Percentiles rank a stretch among this genome's conserved stretches.
These are phyloP conservation scores for Lepisosteus oculatus DNA, from an alignment of 2,113 vertebrate species.

Conservation along the genomic window DNA sequence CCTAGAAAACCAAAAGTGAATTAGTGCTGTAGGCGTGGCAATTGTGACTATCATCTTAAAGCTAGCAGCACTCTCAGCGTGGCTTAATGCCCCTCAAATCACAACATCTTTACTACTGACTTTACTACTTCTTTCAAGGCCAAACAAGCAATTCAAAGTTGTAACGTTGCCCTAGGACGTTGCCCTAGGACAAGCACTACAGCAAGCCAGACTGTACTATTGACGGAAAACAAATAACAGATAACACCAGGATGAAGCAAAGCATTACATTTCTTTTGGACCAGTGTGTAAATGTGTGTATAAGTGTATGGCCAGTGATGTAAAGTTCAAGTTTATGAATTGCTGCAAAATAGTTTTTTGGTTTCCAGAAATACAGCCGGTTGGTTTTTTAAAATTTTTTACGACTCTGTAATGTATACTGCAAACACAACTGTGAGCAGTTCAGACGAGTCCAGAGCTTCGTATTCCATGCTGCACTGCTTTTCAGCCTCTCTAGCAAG, in stretches of 20 bases:
- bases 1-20: constrained; percentile 45
- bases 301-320: neutral
- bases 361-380: no score
- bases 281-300: constrained; percentile 26
- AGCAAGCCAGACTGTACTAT: constrained; percentile 26
- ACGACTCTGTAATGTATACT: no score
- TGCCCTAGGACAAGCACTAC: constrained; percentile 11
- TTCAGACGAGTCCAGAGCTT: no score
- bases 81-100: constrained; percentile 39
- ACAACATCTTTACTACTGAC: constrained; percentile 27
- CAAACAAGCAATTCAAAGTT: constrained; percentile 15
- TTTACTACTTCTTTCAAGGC: constrained; percentile 42
- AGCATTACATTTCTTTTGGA: neutral
- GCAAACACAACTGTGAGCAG: no score
- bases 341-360: no score
- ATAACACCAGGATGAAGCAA: neutral
- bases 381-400: no score
- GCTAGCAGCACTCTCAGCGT: constrained; percentile 48
- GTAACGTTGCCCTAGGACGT: constrained; percentile 21
- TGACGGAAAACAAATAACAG: constrained; percentile 32
- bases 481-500: no score
- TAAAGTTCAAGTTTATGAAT: no score
- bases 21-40: constrained; percentile 44
- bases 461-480: no score
- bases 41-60: constrained; percentile 43